phyloP scores from a whole-genome alignment of 2,888 invertebrate genomes.

The Drosophila monieri region DNA sequence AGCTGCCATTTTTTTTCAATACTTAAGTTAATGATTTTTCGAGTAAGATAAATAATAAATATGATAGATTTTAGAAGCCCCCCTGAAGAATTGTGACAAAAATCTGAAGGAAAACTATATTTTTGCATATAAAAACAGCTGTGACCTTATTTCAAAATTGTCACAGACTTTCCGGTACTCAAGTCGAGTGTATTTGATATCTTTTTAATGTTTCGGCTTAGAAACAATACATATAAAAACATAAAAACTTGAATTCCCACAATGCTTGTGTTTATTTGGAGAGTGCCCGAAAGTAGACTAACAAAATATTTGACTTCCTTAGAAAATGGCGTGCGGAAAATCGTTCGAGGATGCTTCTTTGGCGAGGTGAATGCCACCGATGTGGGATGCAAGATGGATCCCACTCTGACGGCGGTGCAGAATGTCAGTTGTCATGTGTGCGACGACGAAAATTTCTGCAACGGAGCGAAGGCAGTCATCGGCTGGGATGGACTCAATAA shows the following conservation, averaged over 20 bases:
- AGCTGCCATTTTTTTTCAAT: not conserved
- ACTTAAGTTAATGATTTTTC: not conserved
- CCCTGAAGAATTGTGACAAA: conserved; percentile 10
- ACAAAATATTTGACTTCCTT: conserved; percentile 33
- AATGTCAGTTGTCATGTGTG: conserved; percentile 76
- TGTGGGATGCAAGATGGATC: conserved; percentile 75
- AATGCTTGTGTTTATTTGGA: not conserved
- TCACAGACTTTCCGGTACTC: conserved; percentile 8
- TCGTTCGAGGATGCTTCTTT: conserved; percentile 77
- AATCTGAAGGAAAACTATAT: conserved; percentile 3
- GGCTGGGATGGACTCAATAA: conserved; percentile 2
- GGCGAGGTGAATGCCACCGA: conserved; percentile 77
- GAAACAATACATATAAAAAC: not conserved
- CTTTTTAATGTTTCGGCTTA: not conserved
- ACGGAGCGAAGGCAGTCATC: conserved; percentile 44
- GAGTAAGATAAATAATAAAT: not conserved
- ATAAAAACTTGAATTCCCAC: conserved; percentile 2
- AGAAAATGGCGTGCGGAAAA: conserved; percentile 73
- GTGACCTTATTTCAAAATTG: conserved; percentile 22
- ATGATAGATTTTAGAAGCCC: not conserved
- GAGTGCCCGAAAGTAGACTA: conserved; percentile 60
- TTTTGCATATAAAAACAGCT: conserved; percentile 16
- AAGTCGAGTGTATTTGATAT: conserved; percentile 2
- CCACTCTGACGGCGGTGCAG: conserved; percentile 61
- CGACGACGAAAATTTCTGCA: conserved; percentile 74